Evolutionary conservation across 1,140 invertebrate species (phyloP), one percentile per base, ranked within the genome.

Genomic region (Zaprionus nigranus): DNA sequence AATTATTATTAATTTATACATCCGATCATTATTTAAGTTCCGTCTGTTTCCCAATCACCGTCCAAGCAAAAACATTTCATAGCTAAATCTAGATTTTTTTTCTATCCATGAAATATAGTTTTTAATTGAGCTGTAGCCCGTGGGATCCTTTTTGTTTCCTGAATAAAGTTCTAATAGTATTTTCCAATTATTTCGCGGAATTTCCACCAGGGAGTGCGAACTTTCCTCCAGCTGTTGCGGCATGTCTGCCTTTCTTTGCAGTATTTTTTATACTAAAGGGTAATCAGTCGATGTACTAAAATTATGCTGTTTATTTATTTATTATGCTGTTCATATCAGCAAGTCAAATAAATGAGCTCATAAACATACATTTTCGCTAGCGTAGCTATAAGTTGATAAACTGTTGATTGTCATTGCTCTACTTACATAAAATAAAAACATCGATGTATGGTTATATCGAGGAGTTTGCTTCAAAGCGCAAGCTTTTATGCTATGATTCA

Each of bases 81-180:
- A n/a, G 80, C 22, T 0, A 80, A n/a, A 6, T 72, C 46, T 0
- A 81, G 77, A 6, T 87, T 72, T n/a, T 60, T 60, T 54, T 12
- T 74, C 24, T 9, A 61, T 49, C 85, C 90, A 91, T 2, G 81
- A 36, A 3, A 91, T 90, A 28, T 76, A 81, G 57, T 78, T 82
- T 15, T 78, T 68, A 7, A 92, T 51, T n/a, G 56, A 74, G 30
- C 63, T 46, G 65, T 79, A 88, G 7, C 77, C 77, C 7, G 40
- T 67, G 1, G 86, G 46, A 40, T 75, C 67, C 2, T 53, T 57
- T 13, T 60, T 75, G 34, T 38, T 79, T 0, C 49, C 22, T 11
- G 13, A 34, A 54, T 90, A 92, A 4, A 90, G 56, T 49, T 88
- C 71, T 0, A 77, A 40, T n/a, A 92, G 49, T 22, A 58, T 46